Evolutionary conservation across 2,888 invertebrate genomes (phyloP).

Genomic region (Ischnura elegans): DNA sequence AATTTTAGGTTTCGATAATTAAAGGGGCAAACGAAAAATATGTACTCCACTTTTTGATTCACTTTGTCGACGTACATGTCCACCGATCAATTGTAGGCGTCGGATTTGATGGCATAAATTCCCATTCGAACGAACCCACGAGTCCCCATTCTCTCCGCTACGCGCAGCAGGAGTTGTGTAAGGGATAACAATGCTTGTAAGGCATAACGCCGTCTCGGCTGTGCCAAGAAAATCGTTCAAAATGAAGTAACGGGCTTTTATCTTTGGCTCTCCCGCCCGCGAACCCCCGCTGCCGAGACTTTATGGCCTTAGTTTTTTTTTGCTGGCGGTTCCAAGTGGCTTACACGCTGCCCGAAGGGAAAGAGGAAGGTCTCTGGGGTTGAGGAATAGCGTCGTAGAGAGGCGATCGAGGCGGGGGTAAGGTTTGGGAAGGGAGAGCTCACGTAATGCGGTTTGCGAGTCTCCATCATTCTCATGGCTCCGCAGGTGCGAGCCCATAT

Average conservation of each 20-base stretch:
- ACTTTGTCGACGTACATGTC: too few species aligned
- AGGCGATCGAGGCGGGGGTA: neutral
- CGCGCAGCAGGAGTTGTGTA: neutral
- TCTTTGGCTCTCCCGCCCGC: neutral
- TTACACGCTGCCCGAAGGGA: neutral
- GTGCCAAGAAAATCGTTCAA: slow-evolving; percentile 19
- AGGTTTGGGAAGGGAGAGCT: neutral
- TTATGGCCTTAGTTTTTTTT: slow-evolving; percentile 2
- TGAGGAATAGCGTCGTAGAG: neutral
- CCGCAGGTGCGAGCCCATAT: slow-evolving; percentile 60
- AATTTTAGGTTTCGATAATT: too few species aligned
- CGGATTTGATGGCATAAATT: too few species aligned
- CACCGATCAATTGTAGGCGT: too few species aligned
- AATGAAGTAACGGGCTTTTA: slow-evolving; percentile 21
- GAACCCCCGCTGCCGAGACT: neutral
- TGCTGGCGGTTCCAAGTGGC: neutral
- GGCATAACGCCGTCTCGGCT: neutral
- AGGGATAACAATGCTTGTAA: neutral
- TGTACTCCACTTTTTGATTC: too few species aligned
- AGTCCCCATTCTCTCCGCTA: neutral
- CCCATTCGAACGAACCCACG: neutral
- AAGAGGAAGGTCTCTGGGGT: neutral
- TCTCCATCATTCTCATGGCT: slow-evolving; percentile 47
- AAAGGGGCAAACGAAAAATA: too few species aligned
- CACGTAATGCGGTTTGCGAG: slow-evolving; percentile 38